A percentile compares a stretch with the other conserved stretches of the same genome.
Evolutionary conservation across 2,113 vertebrate genomes (phyloP).

Genomic region (Phocoena phocoena): DNA sequence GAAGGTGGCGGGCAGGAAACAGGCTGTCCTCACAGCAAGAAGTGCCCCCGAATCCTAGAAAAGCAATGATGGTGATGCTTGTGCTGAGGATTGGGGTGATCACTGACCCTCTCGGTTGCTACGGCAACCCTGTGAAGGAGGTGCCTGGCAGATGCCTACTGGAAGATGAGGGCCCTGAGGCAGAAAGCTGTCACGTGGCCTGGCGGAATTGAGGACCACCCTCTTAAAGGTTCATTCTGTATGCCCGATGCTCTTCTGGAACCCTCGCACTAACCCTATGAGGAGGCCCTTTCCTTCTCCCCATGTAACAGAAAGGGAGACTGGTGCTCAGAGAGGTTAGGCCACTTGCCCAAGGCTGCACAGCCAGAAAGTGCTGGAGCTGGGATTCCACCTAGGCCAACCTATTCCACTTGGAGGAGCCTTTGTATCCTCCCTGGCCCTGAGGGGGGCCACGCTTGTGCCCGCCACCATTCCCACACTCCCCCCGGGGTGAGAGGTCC

Average conservation of each 20-base stretch:
- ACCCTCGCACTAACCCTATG: fast-evolving
- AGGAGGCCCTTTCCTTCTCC: background rate
- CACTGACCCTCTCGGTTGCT: background rate
- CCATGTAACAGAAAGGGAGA: background rate
- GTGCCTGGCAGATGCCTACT: fast-evolving
- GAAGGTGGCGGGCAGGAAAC: no score
- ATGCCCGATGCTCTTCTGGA: background rate
- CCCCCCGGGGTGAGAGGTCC: background rate
- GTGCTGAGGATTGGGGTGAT: fast-evolving
- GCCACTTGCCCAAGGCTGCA: background rate
- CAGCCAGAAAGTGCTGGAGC: background rate
- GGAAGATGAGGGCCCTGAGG: background rate
- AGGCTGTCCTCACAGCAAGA: fast-evolving
- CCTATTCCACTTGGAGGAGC: background rate
- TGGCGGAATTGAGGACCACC: fast-evolving
- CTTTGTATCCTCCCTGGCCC: background rate
- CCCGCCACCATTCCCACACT: fast-evolving
- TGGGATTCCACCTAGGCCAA: background rate
- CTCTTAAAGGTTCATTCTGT: fast-evolving
- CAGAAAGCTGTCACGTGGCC: fast-evolving
- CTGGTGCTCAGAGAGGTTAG: background rate
- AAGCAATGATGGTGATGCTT: fast-evolving
- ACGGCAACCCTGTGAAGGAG: background rate
- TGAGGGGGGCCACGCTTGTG: no score
- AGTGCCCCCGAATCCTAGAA: background rate